Conservation (phyloP, 2,113 vertebrate species). For the Erinaceus europaeus region DNA sequence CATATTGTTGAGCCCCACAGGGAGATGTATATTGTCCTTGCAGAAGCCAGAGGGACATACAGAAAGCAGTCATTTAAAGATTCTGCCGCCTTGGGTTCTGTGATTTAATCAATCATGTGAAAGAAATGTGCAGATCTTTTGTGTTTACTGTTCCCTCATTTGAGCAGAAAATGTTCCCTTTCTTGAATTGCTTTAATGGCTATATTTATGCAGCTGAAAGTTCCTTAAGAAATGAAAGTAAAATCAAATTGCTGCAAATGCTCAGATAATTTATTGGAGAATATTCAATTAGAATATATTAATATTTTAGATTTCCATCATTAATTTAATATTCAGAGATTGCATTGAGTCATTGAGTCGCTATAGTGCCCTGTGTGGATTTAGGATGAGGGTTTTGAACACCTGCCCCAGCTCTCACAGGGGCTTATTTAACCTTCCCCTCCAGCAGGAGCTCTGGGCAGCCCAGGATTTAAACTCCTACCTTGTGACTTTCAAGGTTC, state of each 20-base stretch:
- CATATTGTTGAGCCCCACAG: constrained; percentile 75
- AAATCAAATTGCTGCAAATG: constrained; percentile 86
- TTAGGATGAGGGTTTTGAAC: constrained; percentile 66
- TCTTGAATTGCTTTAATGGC: constrained; percentile 85
- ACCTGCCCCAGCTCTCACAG: too few relatives aligned
- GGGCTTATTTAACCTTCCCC: too few relatives aligned
- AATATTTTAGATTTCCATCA: constrained; percentile 90
- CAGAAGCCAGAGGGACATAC: constrained; percentile 81
- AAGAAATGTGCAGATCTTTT: constrained; percentile 78
- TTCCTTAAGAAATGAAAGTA: constrained; percentile 82
- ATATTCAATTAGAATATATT: constrained; percentile 90
- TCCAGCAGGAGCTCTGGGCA: too few relatives aligned
- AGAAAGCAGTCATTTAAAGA: constrained; percentile 82
- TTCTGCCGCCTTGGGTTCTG: constrained; percentile 84
- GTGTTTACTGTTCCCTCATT: too few relatives aligned
- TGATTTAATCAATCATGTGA: constrained; percentile 88
- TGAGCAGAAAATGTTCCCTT: constrained; percentile 81
- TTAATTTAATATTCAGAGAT: constrained; percentile 90
- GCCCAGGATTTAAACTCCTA: too few relatives aligned
- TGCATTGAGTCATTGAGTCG: constrained; percentile 80
- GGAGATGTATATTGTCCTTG: constrained; percentile 84
- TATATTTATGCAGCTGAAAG: constrained; percentile 85
- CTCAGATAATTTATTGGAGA: constrained; percentile 90
- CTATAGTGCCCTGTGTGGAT: constrained; percentile 66
- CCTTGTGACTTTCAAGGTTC: too few relatives aligned